These are phyloP conservation scores for Isotomurus palustris DNA, from an alignment of 2,888 invertebrate genomes.

Conservation along the genomic window DNA sequence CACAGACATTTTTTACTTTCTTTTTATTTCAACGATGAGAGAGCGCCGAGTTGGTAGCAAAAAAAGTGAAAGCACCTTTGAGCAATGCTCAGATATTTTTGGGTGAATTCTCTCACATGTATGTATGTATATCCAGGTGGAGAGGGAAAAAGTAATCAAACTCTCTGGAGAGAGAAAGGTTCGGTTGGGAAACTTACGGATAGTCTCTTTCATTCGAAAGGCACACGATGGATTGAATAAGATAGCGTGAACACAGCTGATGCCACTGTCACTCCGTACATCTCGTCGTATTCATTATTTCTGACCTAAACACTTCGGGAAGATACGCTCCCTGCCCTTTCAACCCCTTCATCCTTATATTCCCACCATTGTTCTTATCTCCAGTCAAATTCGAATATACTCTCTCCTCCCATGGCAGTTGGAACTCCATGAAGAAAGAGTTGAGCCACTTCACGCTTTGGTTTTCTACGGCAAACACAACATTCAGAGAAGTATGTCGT, in stretches of 20 bases:
- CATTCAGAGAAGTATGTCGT: no score
- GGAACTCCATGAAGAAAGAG: no score
- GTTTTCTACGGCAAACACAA: no score
- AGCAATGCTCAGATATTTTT: no score
- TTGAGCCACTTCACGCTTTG: no score
- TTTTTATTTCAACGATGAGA: no score
- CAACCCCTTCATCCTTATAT: conserved; percentile 14
- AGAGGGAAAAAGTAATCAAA: background rate
- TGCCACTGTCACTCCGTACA: conserved; percentile 4
- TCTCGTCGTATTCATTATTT: conserved; percentile 10
- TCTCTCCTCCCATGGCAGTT: no score
- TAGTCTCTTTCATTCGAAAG: background rate
- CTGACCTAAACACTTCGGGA: conserved; percentile 8
- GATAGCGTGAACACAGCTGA: conserved; percentile 10
- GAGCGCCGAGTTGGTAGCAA: no score
- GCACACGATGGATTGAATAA: background rate
- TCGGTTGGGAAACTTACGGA: background rate
- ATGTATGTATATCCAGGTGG: background rate
- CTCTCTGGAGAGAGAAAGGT: background rate
- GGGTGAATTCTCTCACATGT: no score
- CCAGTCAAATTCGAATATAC: no score
- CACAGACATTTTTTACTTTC: no score
- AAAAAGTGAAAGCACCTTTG: no score
- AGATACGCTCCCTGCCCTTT: conserved; percentile 11
- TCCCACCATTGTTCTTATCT: conserved; percentile 1